Conservation (phyloP, 2,888 invertebrate species). For the Shargacucullia verbasci region DNA sequence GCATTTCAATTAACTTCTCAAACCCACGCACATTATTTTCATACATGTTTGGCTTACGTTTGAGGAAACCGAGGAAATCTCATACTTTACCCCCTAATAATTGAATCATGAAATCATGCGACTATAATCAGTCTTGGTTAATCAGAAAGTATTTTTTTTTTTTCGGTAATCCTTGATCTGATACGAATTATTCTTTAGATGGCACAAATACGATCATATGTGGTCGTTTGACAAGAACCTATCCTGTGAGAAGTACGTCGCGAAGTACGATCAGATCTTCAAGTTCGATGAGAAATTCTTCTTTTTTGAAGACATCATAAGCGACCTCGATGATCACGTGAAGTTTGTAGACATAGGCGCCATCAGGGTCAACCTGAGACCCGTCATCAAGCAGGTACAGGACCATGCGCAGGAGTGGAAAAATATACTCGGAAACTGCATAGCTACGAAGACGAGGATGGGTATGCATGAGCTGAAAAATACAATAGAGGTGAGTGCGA, state of each 20-base stretch:
- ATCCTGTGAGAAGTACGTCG: conserved; percentile 94
- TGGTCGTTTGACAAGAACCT: conserved; percentile 93
- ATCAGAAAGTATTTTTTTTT: too few species aligned
- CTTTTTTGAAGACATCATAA: conserved; percentile 93
- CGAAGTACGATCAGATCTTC: conserved; percentile 85
- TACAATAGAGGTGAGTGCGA: conserved; percentile 91
- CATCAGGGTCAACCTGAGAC: conserved; percentile 92
- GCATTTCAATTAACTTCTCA: too few species aligned
- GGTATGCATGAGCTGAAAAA: conserved; percentile 92
- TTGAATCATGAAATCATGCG: too few species aligned
- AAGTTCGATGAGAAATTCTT: conserved; percentile 95
- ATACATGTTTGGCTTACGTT: too few species aligned
- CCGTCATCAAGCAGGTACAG: conserved; percentile 90
- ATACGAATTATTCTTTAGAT: conserved; percentile 78
- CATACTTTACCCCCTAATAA: too few species aligned
- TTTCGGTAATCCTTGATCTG: not conserved
- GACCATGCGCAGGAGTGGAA: conserved; percentile 95
- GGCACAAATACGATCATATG: conserved; percentile 92
- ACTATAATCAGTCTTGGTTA: too few species aligned
- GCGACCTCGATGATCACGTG: conserved; percentile 90
- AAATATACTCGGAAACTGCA: conserved; percentile 91
- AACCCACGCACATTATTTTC: too few species aligned
- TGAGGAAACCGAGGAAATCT: too few species aligned
- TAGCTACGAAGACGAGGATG: conserved; percentile 91
- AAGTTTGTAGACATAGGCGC: conserved; percentile 91